Base-by-base conservation (phyloP, 2,113 vertebrate genomes). In the Austrofundulus limnaeus region DNA sequence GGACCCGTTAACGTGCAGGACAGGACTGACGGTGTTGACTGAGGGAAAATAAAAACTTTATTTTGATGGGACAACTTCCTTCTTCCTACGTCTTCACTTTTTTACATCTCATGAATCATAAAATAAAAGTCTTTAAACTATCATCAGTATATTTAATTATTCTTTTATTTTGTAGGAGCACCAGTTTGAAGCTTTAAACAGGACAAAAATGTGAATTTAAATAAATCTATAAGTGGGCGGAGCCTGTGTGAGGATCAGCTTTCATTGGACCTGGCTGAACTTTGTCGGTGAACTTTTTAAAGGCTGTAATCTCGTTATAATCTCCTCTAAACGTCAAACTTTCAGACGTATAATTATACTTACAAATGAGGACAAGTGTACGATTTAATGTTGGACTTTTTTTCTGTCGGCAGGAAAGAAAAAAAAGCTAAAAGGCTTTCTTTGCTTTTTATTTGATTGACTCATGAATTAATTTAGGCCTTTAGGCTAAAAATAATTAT, bases 1-100 rank as follows among this genome's bases (percentile, higher is more conserved):
- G 9, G 94, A 92, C 0, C 92, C 84, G 51, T 90, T 93, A 57
- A 83, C 75, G 0, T 54, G 87, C 55, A 96, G 91, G 50, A 70
- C 69, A 0, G 61, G 90, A 1, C 87, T 61, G 8, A 56, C 85
- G 25, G 20, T 57, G 82, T 92, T 91, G 21, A 54, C 97, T 98
- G 59, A 12, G 25, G 3, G 48, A 31, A 14, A 38, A 25, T 2
- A 15, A 13, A n/a, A 6, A 23, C 37, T 31, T n/a, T n/a, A n/a
- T n/a, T n/a, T n/a, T n/a, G n/a, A n/a, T n/a, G n/a, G n/a, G n/a
- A n/a, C n/a, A n/a, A n/a, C n/a, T n/a, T n/a, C n/a, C n/a, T n/a
- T n/a, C n/a, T n/a, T n/a, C n/a, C n/a, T n/a, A n/a, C n/a, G n/a
- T n/a, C n/a, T n/a, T n/a, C n/a, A n/a, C n/a, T n/a, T n/a, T n/a